Conservation (phyloP, 23 tunicate genomes). For the Botrylloides violaceus region DNA sequence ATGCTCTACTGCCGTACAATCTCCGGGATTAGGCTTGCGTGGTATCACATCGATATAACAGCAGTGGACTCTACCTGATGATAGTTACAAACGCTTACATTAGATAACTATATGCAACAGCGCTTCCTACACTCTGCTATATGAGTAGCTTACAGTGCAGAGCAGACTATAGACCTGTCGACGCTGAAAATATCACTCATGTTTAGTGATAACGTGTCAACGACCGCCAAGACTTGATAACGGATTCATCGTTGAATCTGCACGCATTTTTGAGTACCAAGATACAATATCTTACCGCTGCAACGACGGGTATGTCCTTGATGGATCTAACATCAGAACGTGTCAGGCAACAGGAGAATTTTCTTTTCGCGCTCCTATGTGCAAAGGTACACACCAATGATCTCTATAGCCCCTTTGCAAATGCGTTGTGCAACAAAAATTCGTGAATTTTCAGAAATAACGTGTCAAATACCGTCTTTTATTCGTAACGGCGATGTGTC, state of each 20-base stretch:
- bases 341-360: slow-evolving; percentile 17
- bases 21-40: no score
- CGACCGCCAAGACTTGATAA: slow-evolving; percentile 1
- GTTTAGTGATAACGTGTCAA: slow-evolving; percentile 9
- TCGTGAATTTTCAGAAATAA: slow-evolving; percentile 17
- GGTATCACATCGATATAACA: no score
- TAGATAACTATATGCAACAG: no score
- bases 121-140: no score
- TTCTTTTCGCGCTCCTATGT: slow-evolving; percentile 16
- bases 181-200: no score
- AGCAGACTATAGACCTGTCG: no score
- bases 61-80: no score
- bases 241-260: slow-evolving; percentile 2
- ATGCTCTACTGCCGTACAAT: no score
- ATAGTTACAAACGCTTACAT: no score
- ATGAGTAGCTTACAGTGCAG: no score
- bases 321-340: slow-evolving; percentile 6
- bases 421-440: no score
- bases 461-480: slow-evolving; percentile 11
- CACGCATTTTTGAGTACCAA: background rate
- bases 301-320: slow-evolving; percentile 19
- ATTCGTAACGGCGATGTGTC: slow-evolving; percentile 22
- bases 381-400: slow-evolving; percentile 1
- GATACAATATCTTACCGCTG: slow-evolving; percentile 10
- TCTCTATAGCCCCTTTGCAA: no score